phyloP scores from a whole-genome alignment of 1,140 invertebrate species.

The Megathymus violae region DNA sequence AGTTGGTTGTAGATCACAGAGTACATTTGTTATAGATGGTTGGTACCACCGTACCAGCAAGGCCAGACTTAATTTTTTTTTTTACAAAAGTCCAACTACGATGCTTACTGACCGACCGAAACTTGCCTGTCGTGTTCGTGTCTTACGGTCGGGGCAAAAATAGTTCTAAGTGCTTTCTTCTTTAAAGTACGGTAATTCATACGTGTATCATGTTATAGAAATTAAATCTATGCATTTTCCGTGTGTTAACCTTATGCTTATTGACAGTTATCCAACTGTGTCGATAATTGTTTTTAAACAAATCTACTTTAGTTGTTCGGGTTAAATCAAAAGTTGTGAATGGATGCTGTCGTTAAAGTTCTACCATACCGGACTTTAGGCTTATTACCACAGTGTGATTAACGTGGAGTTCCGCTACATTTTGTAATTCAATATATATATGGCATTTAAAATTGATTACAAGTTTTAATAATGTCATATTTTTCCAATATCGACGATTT shows the following conservation, averaged over 20 bases:
- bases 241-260: not conserved
- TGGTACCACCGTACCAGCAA: too few species aligned
- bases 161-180: not conserved
- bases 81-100: too few species aligned
- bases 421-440: slow-evolving; percentile 6
- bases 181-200: not conserved
- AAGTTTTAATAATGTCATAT: slow-evolving; percentile 66
- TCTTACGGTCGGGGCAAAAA: not conserved
- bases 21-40: too few species aligned
- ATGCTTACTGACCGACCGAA: too few species aligned
- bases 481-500: slow-evolving; percentile 85
- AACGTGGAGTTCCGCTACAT: not conserved
- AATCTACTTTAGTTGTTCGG: not conserved
- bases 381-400: not conserved
- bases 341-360: slow-evolving; percentile 29
- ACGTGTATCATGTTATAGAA: not conserved
- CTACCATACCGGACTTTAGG: not conserved
- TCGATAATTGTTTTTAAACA: not conserved
- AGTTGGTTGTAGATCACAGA: too few species aligned
- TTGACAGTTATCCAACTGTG: not conserved
- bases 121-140: not conserved
- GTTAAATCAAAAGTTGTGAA: slow-evolving; percentile 25
- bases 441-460: slow-evolving; percentile 25
- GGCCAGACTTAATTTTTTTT: too few species aligned
- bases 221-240: not conserved